These are phyloP conservation scores for Drosophila tripunctata DNA, from an alignment of 2,888 invertebrate species.

Conservation along the genomic window DNA sequence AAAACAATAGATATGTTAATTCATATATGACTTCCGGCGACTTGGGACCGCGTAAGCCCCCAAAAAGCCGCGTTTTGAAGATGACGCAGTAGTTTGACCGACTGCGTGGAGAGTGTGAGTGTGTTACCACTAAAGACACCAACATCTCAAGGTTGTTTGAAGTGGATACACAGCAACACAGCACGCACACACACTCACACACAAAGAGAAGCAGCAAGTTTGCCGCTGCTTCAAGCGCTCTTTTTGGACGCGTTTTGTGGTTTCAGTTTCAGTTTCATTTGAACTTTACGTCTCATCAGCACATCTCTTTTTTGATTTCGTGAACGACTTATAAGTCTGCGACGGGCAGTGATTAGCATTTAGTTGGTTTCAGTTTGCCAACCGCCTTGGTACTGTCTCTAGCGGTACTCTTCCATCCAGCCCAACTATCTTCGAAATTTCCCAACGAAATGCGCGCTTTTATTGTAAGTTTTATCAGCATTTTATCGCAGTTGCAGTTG, in stretches of 20 bases:
- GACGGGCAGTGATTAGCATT: conserved; percentile 77
- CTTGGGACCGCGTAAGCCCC: conserved; percentile 13
- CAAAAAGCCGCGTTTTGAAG: conserved; percentile 9
- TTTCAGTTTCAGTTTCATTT: conserved; percentile 55
- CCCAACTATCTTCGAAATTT: conserved; percentile 1
- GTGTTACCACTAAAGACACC: conserved; percentile 31
- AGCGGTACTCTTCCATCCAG: neutral
- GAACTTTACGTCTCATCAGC: conserved; percentile 31
- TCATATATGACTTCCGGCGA: conserved; percentile 67
- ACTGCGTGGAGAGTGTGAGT: conserved; percentile 42
- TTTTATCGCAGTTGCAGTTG: neutral
- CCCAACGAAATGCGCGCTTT: conserved; percentile 80
- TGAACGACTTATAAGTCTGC: conserved; percentile 80
- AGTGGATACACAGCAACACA: conserved; percentile 1
- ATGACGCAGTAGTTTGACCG: conserved; percentile 54
- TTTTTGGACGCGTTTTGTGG: conserved; percentile 35
- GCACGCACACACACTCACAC: neutral
- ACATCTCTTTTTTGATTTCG: conserved; percentile 20
- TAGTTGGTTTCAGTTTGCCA: conserved; percentile 82
- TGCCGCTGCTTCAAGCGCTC: conserved; percentile 30
- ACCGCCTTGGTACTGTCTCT: conserved; percentile 63
- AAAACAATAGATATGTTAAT: conserved; percentile 52
- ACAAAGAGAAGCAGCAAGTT: conserved; percentile 16
- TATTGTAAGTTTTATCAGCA: conserved; percentile 70
- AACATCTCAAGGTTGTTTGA: conserved; percentile 59